Conservation (phyloP, 2,888 invertebrate species). For the Chrysotoxum bicinctum region DNA sequence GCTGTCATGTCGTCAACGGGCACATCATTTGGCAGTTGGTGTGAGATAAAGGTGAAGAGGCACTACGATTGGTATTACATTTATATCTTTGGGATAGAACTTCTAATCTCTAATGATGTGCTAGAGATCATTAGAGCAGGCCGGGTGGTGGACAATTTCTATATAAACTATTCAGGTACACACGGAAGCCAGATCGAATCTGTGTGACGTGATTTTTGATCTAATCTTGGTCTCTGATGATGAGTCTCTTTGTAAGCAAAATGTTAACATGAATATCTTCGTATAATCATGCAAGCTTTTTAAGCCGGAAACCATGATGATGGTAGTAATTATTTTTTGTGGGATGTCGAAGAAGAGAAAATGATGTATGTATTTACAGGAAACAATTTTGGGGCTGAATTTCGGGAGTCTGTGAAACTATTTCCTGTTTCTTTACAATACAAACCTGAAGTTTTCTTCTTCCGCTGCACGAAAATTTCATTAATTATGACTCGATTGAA, state of each 20-base stretch:
- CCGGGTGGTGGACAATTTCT: conserved; percentile 44
- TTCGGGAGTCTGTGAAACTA: conserved; percentile 9
- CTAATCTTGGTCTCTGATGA: conserved; percentile 42
- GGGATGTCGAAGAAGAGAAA: neutral
- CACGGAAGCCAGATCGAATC: conserved; percentile 70
- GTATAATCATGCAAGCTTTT: neutral
- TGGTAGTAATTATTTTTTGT: conserved; percentile 36
- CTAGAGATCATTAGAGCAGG: conserved; percentile 60
- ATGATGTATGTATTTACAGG: conserved; percentile 23
- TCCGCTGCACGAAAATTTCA: conserved; percentile 75
- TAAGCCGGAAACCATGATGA: conserved; percentile 66
- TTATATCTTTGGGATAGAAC: conserved; percentile 22
- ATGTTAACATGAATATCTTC: conserved; percentile 1
- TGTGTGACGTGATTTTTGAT: conserved; percentile 64
- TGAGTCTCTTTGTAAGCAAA: conserved; percentile 39
- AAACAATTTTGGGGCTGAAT: conserved; percentile 33
- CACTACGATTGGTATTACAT: conserved; percentile 26
- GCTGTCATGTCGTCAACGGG: conserved; percentile 69
- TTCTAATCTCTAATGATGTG: conserved; percentile 62
- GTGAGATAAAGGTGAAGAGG: conserved; percentile 58
- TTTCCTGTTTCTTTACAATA: conserved; percentile 45
- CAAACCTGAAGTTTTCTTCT: conserved; percentile 45
- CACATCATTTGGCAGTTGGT: conserved; percentile 61
- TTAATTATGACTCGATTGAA: conserved; percentile 81
- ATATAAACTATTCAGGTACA: neutral